Conservation (phyloP, 2,113 vertebrate genomes). For the Macaca fascicularis region T2T-MFA8v1.1 NC_088381.1:144740501-144741000, state of each 20-base stretch:
- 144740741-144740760: not conserved
- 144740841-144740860: not conserved
- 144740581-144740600: not conserved
- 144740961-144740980: not conserved
- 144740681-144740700: not conserved
- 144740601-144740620: not conserved
- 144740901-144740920: not conserved
- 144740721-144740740: not conserved
- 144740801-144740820: not conserved
- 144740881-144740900: not conserved
- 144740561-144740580: not conserved
- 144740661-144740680: not conserved
- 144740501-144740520: not conserved
- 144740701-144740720: not conserved
- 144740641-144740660: not conserved
- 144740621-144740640: not conserved
- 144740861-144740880: not conserved
- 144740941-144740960: not conserved
- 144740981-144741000: not conserved
- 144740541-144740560: not conserved
- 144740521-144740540: not conserved
- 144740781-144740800: not conserved
- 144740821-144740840: not conserved
- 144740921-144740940: rapidly evolving
- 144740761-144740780: not conserved